Percentiles rank a stretch among this genome's conserved stretches.
phyloP scores from a whole-genome alignment of 2,888 invertebrate species.

The Pandemis corylana region DNA sequence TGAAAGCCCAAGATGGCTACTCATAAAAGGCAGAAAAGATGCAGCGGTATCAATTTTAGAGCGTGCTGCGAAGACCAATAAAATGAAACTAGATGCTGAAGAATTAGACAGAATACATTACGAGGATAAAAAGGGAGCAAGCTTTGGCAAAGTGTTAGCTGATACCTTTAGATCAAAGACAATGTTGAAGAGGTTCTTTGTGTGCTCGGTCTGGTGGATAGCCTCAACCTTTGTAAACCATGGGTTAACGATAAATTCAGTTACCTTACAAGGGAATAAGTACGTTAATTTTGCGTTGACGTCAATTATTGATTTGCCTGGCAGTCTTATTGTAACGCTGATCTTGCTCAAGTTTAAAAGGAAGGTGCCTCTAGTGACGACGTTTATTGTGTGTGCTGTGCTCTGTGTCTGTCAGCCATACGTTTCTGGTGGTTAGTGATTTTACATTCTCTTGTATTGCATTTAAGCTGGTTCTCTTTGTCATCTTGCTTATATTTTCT shows the following conservation, averaged over 20 bases:
- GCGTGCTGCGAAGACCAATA: slow-evolving; percentile 83
- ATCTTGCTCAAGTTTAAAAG: slow-evolving; percentile 83
- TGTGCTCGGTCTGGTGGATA: slow-evolving; percentile 78
- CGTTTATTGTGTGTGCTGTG: slow-evolving; percentile 83
- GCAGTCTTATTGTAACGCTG: slow-evolving; percentile 80
- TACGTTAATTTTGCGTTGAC: slow-evolving; percentile 90
- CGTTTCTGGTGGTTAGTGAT: slow-evolving; percentile 78
- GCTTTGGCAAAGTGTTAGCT: slow-evolving; percentile 57
- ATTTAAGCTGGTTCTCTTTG: too few species aligned
- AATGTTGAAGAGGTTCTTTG: slow-evolving; percentile 66
- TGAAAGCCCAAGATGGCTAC: slow-evolving; percentile 92
- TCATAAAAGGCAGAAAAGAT: slow-evolving; percentile 87
- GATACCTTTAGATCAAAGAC: slow-evolving; percentile 66
- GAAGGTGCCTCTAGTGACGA: slow-evolving; percentile 81
- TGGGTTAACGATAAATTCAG: slow-evolving; percentile 90
- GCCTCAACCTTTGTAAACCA: slow-evolving; percentile 91
- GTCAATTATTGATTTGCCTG: slow-evolving; percentile 84
- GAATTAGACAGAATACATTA: slow-evolving; percentile 56
- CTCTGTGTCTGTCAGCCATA: slow-evolving; percentile 86
- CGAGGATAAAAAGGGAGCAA: slow-evolving; percentile 55
- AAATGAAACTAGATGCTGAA: slow-evolving; percentile 61
- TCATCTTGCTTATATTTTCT: too few species aligned
- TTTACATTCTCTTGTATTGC: slow-evolving; percentile 43
- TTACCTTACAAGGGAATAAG: slow-evolving; percentile 89
- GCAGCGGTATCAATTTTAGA: slow-evolving; percentile 86